These are phyloP conservation scores for Hedya salicella DNA, from an alignment of 2,888 invertebrate genomes.

Conservation along the genomic window DNA sequence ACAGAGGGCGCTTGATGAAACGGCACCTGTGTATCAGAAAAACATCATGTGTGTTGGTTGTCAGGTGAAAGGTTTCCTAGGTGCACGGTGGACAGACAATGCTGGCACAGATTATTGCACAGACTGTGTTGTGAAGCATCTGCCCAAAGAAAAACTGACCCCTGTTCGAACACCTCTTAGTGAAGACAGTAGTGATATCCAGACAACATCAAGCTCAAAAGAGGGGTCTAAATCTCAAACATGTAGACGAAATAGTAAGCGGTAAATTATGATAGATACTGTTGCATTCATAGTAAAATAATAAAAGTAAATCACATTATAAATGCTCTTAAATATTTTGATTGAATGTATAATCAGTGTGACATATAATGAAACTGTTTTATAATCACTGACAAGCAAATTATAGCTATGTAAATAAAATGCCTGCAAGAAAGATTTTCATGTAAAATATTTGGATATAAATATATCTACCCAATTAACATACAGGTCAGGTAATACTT, in stretches of 20 bases:
- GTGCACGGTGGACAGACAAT: conserved; percentile 80
- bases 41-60: conserved; percentile 78
- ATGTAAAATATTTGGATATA: too few species aligned
- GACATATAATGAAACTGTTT: too few species aligned
- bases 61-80: conserved; percentile 72
- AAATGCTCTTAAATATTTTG: conserved; percentile 6
- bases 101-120: conserved; percentile 80
- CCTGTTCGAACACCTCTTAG: conserved; percentile 63
- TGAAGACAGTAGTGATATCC: conserved; percentile 12
- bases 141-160: conserved; percentile 71
- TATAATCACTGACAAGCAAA: too few species aligned
- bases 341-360: too few species aligned
- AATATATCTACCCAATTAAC: too few species aligned
- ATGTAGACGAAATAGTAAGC: conserved; percentile 2
- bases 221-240: neutral
- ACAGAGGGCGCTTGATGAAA: conserved; percentile 74
- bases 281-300: too few species aligned
- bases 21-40: conserved; percentile 72
- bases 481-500: too few species aligned
- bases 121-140: conserved; percentile 73
- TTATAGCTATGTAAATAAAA: too few species aligned
- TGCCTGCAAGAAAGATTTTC: too few species aligned
- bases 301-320: too few species aligned
- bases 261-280: neutral
- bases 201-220: neutral